Evolutionary conservation across 2,113 vertebrate species (phyloP).

Genomic region (Hylia prasina): DNA sequence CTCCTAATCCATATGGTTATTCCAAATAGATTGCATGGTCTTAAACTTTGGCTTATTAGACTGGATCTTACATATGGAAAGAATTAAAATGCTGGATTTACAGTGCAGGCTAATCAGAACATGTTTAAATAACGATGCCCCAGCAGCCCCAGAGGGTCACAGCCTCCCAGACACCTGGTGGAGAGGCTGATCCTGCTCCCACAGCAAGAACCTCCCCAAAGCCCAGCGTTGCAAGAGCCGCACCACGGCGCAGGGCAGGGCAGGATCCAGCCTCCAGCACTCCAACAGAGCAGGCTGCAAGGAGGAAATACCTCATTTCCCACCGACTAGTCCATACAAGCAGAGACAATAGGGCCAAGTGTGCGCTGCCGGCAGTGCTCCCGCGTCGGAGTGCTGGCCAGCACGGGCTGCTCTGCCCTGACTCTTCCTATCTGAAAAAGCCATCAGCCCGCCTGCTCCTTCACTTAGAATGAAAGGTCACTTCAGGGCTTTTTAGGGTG

Average conservation of each 20-base stretch:
- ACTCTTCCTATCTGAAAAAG: conserved; percentile 37
- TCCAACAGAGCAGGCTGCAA: conserved; percentile 13
- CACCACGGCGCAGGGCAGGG: accelerated
- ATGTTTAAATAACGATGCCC: conserved; percentile 52
- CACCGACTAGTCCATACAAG: conserved; percentile 54
- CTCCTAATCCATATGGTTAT: conserved; percentile 53
- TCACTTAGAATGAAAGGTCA: conserved; percentile 29
- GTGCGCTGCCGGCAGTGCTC: neutral
- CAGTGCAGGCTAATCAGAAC: conserved; percentile 47
- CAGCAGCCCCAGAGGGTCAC: conserved; percentile 39
- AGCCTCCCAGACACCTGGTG: conserved; percentile 45
- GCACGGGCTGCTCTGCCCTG: neutral
- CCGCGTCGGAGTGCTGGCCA: neutral
- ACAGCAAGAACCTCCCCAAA: neutral
- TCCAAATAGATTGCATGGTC: conserved; percentile 54
- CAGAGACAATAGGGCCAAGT: conserved; percentile 55
- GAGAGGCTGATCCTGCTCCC: neutral
- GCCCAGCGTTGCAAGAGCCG: accelerated
- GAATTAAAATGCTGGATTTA: conserved; percentile 57
- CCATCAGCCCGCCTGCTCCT: conserved; percentile 26
- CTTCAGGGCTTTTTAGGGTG: conserved; percentile 10
- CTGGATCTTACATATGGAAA: conserved; percentile 44
- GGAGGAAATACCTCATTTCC: conserved; percentile 72
- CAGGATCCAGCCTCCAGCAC: conserved; percentile 6
- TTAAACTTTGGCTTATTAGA: conserved; percentile 49